Conservation (phyloP, 2,113 vertebrate genomes). For the Halcyon senegalensis region DNA sequence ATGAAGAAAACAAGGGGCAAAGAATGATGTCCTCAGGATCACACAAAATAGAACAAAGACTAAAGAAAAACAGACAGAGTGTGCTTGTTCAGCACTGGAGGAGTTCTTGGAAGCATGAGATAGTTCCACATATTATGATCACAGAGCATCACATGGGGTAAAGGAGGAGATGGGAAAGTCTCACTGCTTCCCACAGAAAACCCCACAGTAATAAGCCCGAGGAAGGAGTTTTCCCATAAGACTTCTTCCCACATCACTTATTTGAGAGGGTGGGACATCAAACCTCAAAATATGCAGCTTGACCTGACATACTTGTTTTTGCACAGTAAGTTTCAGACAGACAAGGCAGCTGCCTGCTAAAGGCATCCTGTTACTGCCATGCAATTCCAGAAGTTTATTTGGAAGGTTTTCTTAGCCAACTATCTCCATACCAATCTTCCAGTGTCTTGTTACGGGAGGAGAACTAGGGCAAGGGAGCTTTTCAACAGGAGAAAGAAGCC, state of each 20-base stretch:
- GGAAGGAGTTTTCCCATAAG: constrained; percentile 63
- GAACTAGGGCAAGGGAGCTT: constrained; percentile 33
- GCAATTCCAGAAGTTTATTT: constrained; percentile 10
- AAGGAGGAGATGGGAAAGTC: constrained; percentile 63
- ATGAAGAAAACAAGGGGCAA: not conserved
- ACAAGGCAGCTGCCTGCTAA: constrained; percentile 46
- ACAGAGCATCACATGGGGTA: constrained; percentile 30
- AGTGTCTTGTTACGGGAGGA: not conserved
- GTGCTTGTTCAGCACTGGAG: constrained; percentile 35
- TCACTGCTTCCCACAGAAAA: constrained; percentile 57
- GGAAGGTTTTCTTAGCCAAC: constrained; percentile 18
- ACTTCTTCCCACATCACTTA: constrained; percentile 61
- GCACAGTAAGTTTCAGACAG: not conserved
- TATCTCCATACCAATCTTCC: constrained; percentile 41
- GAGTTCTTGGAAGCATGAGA: constrained; percentile 56
- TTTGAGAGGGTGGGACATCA: constrained; percentile 54
- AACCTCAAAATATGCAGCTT: constrained; percentile 64
- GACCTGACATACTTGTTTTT: constrained; percentile 62
- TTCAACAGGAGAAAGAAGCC: not conserved
- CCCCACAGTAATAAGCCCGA: constrained; percentile 39
- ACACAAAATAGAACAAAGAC: not conserved
- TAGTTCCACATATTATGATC: constrained; percentile 29
- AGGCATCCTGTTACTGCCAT: constrained; percentile 8
- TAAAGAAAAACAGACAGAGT: not conserved
- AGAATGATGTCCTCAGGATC: not conserved